Percentiles rank a stretch among this genome's conserved stretches.
phyloP scores from a whole-genome alignment of 2,113 vertebrate genomes.

The Capreolus pygargus region DNA sequence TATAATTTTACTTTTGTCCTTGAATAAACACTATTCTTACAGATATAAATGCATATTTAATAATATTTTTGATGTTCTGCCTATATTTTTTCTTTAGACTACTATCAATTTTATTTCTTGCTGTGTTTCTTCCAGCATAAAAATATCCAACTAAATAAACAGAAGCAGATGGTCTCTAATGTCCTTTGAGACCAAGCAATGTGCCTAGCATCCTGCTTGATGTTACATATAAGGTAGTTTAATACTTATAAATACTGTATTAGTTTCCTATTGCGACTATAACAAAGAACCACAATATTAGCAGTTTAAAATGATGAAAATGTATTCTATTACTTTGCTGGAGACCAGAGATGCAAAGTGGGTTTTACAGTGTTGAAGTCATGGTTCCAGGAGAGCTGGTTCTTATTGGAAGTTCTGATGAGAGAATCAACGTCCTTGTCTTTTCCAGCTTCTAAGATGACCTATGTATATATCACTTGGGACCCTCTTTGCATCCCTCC shows the following conservation, averaged over 20 bases:
- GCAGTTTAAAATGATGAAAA: neutral
- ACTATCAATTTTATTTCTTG: neutral
- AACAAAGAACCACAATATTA: neutral
- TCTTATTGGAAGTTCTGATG: neutral
- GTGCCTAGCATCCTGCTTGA: neutral
- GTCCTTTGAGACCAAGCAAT: no score
- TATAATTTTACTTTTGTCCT: neutral
- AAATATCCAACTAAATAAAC: neutral
- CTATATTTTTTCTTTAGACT: neutral
- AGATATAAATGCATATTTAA: neutral
- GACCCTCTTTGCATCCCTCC: neutral
- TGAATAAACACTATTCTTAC: neutral
- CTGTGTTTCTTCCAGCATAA: neutral
- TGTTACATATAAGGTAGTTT: neutral
- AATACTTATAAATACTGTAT: neutral
- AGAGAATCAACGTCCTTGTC: neutral
- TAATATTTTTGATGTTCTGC: neutral
- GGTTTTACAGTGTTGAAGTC: neutral
- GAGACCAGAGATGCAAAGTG: neutral
- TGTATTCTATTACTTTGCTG: neutral
- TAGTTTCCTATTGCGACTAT: neutral
- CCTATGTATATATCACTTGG: neutral
- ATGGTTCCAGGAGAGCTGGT: neutral
- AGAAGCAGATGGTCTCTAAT: neutral
- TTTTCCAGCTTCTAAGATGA: neutral